A percentile compares a stretch with the other conserved stretches of the same genome.
Conservation (phyloP, 2,797 vertebrate genomes). For the Decapterus maruadsi region DNA sequence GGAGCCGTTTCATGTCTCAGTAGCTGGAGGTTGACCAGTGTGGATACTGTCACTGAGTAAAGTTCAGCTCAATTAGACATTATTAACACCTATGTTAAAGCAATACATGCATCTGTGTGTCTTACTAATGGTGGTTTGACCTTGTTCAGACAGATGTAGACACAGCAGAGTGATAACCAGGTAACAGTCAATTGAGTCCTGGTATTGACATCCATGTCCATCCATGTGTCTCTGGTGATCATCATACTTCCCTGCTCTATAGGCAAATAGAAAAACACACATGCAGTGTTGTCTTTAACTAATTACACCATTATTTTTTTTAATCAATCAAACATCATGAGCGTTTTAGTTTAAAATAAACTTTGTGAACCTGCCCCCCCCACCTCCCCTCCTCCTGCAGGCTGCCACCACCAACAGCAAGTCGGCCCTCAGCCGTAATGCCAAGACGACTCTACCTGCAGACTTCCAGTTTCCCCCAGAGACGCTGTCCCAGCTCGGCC, state of each 20-base stretch:
- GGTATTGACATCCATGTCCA: too few species aligned
- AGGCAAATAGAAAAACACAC: too few species aligned
- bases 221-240: too few species aligned
- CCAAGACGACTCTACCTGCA: constrained; percentile 89
- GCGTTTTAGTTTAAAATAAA: neutral
- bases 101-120: neutral
- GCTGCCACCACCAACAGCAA: constrained; percentile 88
- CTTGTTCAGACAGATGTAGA: neutral
- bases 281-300: too few species aligned
- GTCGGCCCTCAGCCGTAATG: constrained; percentile 87
- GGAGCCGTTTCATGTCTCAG: constrained; percentile 3
- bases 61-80: neutral
- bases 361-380: neutral
- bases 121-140: neutral
- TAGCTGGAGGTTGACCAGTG: neutral
- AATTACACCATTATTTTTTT: neutral
- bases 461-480: constrained; percentile 91
- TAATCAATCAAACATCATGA: neutral
- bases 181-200: too few species aligned
- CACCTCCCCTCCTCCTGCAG: constrained; percentile 85
- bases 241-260: too few species aligned
- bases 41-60: neutral
- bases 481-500: constrained; percentile 87
- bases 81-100: neutral
- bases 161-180: neutral